A percentile compares a stretch with the other conserved stretches of the same genome.
Conservation (phyloP, 2,888 invertebrate species). For the Eudemis profundana region DNA sequence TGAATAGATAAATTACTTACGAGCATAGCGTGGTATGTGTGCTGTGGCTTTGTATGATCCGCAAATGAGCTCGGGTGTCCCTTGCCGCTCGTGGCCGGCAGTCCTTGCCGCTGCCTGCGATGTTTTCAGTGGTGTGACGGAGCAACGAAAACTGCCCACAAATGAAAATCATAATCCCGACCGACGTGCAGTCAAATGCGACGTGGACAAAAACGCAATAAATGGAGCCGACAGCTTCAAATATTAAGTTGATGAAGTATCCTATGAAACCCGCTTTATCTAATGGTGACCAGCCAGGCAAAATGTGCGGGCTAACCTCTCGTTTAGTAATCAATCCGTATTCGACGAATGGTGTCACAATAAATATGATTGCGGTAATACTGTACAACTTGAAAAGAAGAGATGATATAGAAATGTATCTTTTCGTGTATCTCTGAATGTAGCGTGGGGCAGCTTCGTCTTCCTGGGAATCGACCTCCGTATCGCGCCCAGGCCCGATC, state of each 20-base stretch:
- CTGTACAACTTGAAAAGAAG: constrained; percentile 61
- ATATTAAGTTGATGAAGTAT: constrained; percentile 57
- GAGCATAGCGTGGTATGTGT: constrained; percentile 59
- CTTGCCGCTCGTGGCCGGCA: constrained; percentile 53
- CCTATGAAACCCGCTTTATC: constrained; percentile 54
- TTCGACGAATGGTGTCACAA: constrained; percentile 68
- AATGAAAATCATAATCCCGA: constrained; percentile 71
- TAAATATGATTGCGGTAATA: constrained; percentile 61
- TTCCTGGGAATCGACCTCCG: constrained; percentile 52
- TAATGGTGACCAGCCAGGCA: constrained; percentile 67
- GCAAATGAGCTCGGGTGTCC: constrained; percentile 62
- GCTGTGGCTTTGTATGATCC: constrained; percentile 64
- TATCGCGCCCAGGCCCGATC: constrained; percentile 14
- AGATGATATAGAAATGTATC: constrained; percentile 54
- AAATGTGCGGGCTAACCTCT: constrained; percentile 59
- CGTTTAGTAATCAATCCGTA: constrained; percentile 51
- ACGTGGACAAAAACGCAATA: constrained; percentile 67
- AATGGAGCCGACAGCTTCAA: constrained; percentile 61
- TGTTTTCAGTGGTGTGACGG: constrained; percentile 58
- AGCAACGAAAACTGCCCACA: constrained; percentile 68
- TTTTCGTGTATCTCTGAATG: constrained; percentile 58
- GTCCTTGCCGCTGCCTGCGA: constrained; percentile 61
- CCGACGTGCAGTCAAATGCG: constrained; percentile 64
- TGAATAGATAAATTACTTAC: constrained; percentile 58
- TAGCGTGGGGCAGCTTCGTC: constrained; percentile 47